These are phyloP conservation scores for Quadroppia sp. DNA, from an alignment of 2,888 invertebrate genomes.

Conservation along the genomic window DNA sequence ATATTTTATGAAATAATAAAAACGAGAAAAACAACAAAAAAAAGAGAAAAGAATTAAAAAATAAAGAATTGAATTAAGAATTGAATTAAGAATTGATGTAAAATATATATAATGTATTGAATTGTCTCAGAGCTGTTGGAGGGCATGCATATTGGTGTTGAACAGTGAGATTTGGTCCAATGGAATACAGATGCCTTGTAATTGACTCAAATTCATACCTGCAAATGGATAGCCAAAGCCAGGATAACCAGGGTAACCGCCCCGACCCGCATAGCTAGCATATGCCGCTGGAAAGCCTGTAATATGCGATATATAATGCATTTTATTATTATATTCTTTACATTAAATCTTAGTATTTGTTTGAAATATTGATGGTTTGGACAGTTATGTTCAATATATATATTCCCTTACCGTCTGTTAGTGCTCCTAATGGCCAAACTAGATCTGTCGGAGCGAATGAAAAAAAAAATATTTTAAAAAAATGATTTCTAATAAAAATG, in stretches of 20 bases:
- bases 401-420: slow-evolving; percentile 48
- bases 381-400: too few relatives aligned
- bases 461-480: too few relatives aligned
- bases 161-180: slow-evolving; percentile 40
- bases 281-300: slow-evolving; percentile 49
- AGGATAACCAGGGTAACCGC: slow-evolving; percentile 49
- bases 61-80: neutral
- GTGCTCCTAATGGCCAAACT: slow-evolving; percentile 49
- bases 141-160: slow-evolving; percentile 39
- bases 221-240: slow-evolving; percentile 49
- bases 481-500: too few relatives aligned
- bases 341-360: neutral
- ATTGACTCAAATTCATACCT: slow-evolving; percentile 42
- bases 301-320: slow-evolving; percentile 4
- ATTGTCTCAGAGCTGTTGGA: slow-evolving; percentile 37
- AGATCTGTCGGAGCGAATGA: slow-evolving; percentile 44
- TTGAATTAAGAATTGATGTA: neutral
- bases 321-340: neutral
- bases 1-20: too few relatives aligned
- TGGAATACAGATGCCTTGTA: slow-evolving; percentile 42
- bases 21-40: neutral
- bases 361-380: neutral
- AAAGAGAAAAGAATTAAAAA: neutral
- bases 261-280: slow-evolving; percentile 47
- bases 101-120: neutral